phyloP scores from a whole-genome alignment of 1,140 invertebrate species.

The Reticulitermes speratus region DNA sequence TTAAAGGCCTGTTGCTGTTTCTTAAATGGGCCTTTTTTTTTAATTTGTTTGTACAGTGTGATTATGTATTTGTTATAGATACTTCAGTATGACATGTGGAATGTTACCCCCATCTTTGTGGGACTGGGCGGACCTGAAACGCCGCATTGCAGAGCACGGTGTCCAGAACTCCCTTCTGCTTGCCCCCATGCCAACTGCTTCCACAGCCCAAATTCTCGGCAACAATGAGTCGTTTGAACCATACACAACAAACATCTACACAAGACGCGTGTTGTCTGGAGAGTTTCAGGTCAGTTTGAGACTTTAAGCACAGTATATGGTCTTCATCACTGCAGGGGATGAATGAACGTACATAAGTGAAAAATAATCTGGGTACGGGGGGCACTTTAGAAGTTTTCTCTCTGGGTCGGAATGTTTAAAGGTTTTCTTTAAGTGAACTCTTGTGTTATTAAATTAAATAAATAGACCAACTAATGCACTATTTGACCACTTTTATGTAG shows the following conservation, averaged over 20 bases:
- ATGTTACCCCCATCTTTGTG: constrained; percentile 85
- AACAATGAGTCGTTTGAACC: constrained; percentile 99
- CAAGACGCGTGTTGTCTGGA: constrained; percentile 88
- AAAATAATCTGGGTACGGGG: too few species aligned
- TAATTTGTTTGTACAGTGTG: too few species aligned
- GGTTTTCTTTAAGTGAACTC: too few species aligned
- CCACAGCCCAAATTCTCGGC: constrained; percentile 97
- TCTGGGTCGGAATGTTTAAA: too few species aligned
- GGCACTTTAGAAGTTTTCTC: too few species aligned
- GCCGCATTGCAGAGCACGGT: constrained; percentile 86
- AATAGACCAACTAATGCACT: too few species aligned
- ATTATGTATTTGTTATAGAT: constrained; percentile 52
- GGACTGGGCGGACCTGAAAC: constrained; percentile 86
- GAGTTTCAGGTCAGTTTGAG: constrained; percentile 64
- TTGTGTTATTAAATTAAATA: too few species aligned
- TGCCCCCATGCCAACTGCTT: constrained; percentile 99
- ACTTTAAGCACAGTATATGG: neutral
- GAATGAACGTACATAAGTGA: too few species aligned
- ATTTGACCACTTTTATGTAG: too few species aligned
- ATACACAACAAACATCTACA: constrained; percentile 97
- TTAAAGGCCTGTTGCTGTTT: neutral
- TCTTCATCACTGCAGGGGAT: neutral
- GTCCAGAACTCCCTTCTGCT: constrained; percentile 92
- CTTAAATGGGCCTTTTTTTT: neutral
- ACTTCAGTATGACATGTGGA: constrained; percentile 99